Conservation (phyloP, 1,140 invertebrate species). For the Charaxes varanes region DNA sequence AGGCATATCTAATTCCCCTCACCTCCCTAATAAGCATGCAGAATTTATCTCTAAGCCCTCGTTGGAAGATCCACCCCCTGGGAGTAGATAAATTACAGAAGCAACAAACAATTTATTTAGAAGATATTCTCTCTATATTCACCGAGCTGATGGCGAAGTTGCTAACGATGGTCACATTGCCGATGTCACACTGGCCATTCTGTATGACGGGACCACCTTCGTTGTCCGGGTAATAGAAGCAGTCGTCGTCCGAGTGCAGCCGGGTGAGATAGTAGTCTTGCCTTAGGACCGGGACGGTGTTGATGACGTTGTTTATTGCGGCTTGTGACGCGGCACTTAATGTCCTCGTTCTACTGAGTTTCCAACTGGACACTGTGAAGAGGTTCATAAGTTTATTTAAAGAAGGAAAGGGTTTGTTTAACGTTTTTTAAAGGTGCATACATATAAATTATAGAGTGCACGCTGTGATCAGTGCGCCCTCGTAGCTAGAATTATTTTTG, state of each 20-base stretch:
- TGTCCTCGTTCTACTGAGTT: slow-evolving; percentile 35
- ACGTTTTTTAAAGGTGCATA: no score
- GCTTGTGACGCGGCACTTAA: slow-evolving; percentile 21
- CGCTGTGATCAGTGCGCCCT: no score
- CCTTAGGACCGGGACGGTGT: slow-evolving; percentile 32
- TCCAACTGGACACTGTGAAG: slow-evolving; percentile 51
- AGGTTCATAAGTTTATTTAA: slow-evolving; percentile 2
- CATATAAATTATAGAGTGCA: no score
- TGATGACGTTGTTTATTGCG: slow-evolving; percentile 32
- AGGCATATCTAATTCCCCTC: no score
- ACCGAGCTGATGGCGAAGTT: slow-evolving; percentile 35
- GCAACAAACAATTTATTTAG: no score
- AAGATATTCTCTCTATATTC: no score
- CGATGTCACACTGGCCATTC: slow-evolving; percentile 34
- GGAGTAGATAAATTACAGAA: no score
- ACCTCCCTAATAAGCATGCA: no score
- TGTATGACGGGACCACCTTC: slow-evolving; percentile 45
- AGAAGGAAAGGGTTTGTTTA: no score
- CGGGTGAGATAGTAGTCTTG: slow-evolving; percentile 36
- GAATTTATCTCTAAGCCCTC: no score
- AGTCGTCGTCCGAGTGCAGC: slow-evolving; percentile 37
- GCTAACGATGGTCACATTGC: slow-evolving; percentile 25
- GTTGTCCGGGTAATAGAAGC: slow-evolving; percentile 58
- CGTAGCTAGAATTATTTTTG: no score
- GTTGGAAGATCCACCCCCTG: no score